Evolutionary conservation across 2,888 invertebrate genomes (phyloP).

Genomic region (Dolomedes plantarius): DNA sequence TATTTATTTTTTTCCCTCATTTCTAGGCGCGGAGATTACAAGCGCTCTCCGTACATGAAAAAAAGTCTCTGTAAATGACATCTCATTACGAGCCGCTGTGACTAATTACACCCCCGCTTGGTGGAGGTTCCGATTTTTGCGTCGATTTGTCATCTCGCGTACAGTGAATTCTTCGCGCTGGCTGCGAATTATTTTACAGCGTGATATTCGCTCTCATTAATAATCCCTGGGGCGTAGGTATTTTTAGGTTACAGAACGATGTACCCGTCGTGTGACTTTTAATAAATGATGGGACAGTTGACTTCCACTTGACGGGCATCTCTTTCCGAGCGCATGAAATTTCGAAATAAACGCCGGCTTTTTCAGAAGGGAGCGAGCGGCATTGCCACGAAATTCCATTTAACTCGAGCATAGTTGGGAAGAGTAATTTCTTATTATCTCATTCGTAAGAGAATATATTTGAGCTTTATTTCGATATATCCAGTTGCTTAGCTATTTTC

Average conservation of each 20-base stretch:
- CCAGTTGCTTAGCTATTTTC: no score
- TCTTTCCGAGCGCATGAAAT: not conserved
- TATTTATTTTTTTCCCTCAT: slow-evolving; percentile 32
- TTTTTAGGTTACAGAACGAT: slow-evolving; percentile 57
- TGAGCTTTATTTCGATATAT: no score
- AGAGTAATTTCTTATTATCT: no score
- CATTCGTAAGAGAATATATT: no score
- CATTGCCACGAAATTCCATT: no score
- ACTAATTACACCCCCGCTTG: slow-evolving; percentile 50
- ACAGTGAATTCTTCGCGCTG: slow-evolving; percentile 35
- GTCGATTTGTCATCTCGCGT: slow-evolving; percentile 57
- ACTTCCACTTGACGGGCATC: not conserved
- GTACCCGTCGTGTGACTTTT: slow-evolving; percentile 21
- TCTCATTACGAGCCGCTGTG: slow-evolving; percentile 59
- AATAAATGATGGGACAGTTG: slow-evolving; percentile 3
- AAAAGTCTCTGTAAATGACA: slow-evolving; percentile 46
- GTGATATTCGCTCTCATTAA: slow-evolving; percentile 62
- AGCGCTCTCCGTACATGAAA: slow-evolving; percentile 12
- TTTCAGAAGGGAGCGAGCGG: not conserved
- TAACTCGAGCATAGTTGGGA: no score
- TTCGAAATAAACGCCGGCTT: not conserved
- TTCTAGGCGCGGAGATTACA: slow-evolving; percentile 37
- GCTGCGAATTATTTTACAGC: slow-evolving; percentile 22
- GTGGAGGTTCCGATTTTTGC: slow-evolving; percentile 62
- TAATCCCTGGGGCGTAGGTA: slow-evolving; percentile 39